These are phyloP conservation scores for Gymnocypris eckloni DNA, from an alignment of 2,797 vertebrate genomes.

Conservation along the genomic window DNA sequence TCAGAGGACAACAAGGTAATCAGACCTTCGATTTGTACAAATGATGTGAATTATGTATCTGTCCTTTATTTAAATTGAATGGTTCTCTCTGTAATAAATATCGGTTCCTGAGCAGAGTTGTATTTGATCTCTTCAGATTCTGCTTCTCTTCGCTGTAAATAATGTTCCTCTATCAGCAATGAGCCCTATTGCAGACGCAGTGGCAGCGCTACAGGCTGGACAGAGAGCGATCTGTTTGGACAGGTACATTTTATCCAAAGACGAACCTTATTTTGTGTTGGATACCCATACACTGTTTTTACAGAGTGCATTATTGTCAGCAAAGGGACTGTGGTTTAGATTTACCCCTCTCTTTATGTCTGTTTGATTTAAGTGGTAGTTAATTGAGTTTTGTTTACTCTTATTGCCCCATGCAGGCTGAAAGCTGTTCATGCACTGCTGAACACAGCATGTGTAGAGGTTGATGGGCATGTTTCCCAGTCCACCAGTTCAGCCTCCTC, in stretches of 20 bases:
- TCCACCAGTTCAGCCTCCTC: conserved; percentile 16
- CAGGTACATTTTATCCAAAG: conserved; percentile 45
- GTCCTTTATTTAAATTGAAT: no score
- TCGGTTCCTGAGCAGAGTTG: neutral
- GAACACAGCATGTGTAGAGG: conserved; percentile 50
- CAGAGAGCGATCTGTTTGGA: conserved; percentile 47
- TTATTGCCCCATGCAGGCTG: conserved; percentile 47
- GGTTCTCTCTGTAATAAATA: no score
- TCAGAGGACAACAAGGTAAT: conserved; percentile 73
- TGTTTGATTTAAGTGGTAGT: neutral
- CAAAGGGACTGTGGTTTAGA: neutral
- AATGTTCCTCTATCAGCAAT: conserved; percentile 43
- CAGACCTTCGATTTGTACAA: neutral
- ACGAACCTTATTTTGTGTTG: neutral
- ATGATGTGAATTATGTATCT: neutral
- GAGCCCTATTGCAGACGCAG: neutral
- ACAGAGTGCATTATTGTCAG: neutral
- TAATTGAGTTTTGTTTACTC: neutral
- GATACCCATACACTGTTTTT: neutral
- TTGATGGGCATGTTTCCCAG: conserved; percentile 11
- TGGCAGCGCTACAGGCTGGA: conserved; percentile 53
- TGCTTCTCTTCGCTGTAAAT: conserved; percentile 61
- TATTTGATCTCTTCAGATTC: conserved; percentile 46
- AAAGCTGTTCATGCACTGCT: conserved; percentile 58
- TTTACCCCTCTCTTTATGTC: neutral